Percentiles rank a stretch among this genome's conserved stretches.
phyloP scores from a whole-genome alignment of 2,888 invertebrate genomes.

The Beris morrisii region DNA sequence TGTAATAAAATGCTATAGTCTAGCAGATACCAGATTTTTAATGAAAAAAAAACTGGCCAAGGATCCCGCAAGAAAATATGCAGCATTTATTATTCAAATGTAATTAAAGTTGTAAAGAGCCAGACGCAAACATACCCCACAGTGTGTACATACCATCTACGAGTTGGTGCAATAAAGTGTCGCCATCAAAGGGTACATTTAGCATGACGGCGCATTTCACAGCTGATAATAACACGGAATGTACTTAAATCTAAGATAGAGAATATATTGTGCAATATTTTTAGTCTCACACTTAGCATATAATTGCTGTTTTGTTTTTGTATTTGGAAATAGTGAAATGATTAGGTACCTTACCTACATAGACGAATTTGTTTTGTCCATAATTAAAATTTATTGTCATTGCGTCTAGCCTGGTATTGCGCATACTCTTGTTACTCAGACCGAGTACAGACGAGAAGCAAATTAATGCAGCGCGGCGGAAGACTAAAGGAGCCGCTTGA shows the following conservation, averaged over 20 bases:
- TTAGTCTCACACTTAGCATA: constrained; percentile 11
- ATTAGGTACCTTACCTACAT: neutral
- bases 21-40: too few species aligned
- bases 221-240: constrained; percentile 28
- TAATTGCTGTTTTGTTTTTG: constrained; percentile 8
- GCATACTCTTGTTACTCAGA: neutral
- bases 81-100: too few species aligned
- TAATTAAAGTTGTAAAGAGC: too few species aligned
- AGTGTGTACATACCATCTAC: too few species aligned
- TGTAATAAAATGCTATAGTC: too few species aligned
- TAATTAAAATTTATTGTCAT: constrained; percentile 31
- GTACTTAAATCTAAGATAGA: constrained; percentile 17
- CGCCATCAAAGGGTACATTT: constrained; percentile 18
- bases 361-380: neutral
- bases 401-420: neutral
- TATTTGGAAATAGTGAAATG: neutral
- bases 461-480: constrained; percentile 7
- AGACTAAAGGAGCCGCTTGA: constrained; percentile 37
- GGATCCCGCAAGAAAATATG: too few species aligned
- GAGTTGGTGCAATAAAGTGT: constrained; percentile 19
- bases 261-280: constrained; percentile 8
- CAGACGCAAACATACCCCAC: too few species aligned
- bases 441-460: constrained; percentile 12
- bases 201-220: constrained; percentile 25
- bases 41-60: too few species aligned